Percentiles rank a stretch among this genome's conserved stretches.
Conservation (phyloP, 2,113 vertebrate species). For the Pseudopodoces humilis region DNA sequence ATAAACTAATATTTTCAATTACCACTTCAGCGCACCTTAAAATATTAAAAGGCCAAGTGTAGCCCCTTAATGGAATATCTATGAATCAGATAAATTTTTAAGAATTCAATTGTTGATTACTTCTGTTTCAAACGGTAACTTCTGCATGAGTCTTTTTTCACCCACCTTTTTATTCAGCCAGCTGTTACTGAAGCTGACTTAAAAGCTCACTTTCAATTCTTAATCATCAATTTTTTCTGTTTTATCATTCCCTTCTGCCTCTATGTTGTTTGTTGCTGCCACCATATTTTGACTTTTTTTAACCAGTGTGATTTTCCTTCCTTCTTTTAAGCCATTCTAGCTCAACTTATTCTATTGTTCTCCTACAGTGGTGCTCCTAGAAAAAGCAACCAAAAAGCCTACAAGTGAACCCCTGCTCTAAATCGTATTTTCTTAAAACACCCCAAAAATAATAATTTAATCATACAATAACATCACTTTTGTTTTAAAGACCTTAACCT, state of each 20-base stretch:
- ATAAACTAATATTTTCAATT: not conserved
- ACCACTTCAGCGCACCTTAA: not conserved
- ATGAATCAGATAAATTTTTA: not conserved
- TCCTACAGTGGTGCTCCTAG: not conserved
- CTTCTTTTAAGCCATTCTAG: not conserved
- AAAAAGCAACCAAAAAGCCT: not conserved
- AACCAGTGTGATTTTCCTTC: not conserved
- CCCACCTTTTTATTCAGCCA: not conserved
- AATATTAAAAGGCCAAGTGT: not conserved
- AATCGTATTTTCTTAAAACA: not conserved
- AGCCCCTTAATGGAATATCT: not conserved
- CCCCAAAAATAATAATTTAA: not conserved
- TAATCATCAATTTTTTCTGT: not conserved
- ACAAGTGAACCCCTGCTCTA: not conserved
- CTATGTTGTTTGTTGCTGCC: not conserved
- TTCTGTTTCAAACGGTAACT: not conserved
- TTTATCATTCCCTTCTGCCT: not conserved
- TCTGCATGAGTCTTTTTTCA: not conserved
- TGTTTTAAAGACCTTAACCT: not conserved
- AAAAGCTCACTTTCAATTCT: not conserved
- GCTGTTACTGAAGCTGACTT: not conserved
- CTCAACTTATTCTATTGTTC: not conserved
- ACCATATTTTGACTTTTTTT: not conserved
- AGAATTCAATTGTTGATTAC: not conserved
- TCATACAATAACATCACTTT: not conserved